These are phyloP conservation scores for Gnathochromis pfefferi DNA, from an alignment of 2,113 vertebrate genomes.

Conservation along the genomic window DNA sequence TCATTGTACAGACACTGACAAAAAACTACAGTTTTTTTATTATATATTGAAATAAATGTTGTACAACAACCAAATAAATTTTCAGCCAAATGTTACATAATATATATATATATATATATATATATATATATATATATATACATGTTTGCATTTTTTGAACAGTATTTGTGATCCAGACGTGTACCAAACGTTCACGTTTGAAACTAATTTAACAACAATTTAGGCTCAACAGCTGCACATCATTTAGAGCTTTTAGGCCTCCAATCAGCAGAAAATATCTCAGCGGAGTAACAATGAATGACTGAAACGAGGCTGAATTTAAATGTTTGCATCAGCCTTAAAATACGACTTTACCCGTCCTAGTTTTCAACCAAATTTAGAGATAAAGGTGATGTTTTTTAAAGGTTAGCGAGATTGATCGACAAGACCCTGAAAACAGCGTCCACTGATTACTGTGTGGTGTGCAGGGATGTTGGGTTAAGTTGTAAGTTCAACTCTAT, in stretches of 20 bases:
- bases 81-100: neutral
- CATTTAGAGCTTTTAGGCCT: neutral
- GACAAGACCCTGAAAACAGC: neutral
- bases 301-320: neutral
- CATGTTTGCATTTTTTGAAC: neutral
- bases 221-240: neutral
- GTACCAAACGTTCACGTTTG: neutral
- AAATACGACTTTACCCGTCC: accelerated
- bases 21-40: neutral
- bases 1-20: neutral
- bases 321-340: neutral
- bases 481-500: neutral
- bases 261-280: neutral
- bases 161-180: neutral
- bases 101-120: neutral
- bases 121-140: no score
- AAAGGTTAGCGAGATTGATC: accelerated
- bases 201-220: neutral
- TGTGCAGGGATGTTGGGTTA: neutral
- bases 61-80: neutral
- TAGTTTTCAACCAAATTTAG: neutral
- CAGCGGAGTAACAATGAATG: accelerated
- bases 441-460: neutral
- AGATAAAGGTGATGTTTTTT: neutral
- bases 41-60: neutral